These are phyloP conservation scores for Ardeotis arabs DNA, from an alignment of 2,113 vertebrate genomes.

Conservation along the genomic window DNA sequence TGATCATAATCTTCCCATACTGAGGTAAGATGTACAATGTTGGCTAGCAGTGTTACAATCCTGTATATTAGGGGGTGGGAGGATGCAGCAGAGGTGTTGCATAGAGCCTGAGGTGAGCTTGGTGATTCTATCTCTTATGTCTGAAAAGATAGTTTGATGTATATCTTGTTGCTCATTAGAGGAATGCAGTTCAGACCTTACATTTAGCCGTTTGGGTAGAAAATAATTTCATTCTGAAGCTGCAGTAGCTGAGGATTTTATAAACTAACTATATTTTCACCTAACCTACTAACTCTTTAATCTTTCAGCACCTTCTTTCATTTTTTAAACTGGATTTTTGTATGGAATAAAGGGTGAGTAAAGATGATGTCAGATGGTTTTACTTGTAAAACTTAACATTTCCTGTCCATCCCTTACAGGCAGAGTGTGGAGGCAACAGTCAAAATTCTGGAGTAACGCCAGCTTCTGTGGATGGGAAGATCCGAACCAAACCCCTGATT, in stretches of 20 bases:
- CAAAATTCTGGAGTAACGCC: constrained; percentile 61
- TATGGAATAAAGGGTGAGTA: background rate
- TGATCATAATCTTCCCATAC: background rate
- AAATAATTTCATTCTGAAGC: background rate
- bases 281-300: background rate
- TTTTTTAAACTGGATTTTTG: background rate
- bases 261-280: background rate
- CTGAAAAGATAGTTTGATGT: background rate
- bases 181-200: background rate
- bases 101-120: background rate
- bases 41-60: background rate
- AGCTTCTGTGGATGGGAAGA: constrained; percentile 56
- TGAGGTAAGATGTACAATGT: background rate
- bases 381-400: background rate
- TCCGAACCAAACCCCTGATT: constrained; percentile 91
- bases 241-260: background rate
- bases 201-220: background rate
- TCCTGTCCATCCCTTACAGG: constrained; percentile 62
- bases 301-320: background rate
- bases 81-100: background rate
- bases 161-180: background rate
- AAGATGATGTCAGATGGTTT: background rate
- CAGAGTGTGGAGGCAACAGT: constrained; percentile 76
- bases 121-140: background rate
- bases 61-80: background rate